phyloP scores from a whole-genome alignment of 2,888 invertebrate species.

The Leptura quadrifasciata region DNA sequence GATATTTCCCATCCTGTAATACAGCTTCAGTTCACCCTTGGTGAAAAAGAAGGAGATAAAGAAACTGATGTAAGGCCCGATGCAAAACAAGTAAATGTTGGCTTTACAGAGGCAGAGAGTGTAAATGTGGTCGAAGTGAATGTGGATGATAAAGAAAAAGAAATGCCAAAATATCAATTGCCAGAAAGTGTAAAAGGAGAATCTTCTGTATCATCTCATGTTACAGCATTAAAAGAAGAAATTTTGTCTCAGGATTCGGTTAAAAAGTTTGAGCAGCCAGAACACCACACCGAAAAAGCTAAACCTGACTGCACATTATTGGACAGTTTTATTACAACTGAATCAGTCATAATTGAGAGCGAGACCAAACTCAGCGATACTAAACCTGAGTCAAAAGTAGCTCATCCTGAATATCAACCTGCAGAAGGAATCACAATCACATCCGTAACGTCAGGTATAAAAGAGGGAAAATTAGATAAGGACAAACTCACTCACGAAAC shows the following conservation, averaged over 20 bases:
- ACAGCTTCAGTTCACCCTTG: slow-evolving; percentile 73
- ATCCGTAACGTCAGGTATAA: slow-evolving; percentile 76
- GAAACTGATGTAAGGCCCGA: slow-evolving; percentile 74
- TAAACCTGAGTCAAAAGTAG: slow-evolving; percentile 74
- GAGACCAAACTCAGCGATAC: slow-evolving; percentile 74
- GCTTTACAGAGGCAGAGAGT: slow-evolving; percentile 77
- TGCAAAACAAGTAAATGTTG: slow-evolving; percentile 75
- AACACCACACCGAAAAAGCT: slow-evolving; percentile 58
- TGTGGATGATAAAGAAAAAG: slow-evolving; percentile 75
- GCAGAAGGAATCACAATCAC: slow-evolving; percentile 77
- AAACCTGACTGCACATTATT: slow-evolving; percentile 70
- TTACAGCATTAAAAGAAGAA: slow-evolving; percentile 79
- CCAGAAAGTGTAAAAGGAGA: slow-evolving; percentile 75
- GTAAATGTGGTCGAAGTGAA: slow-evolving; percentile 78
- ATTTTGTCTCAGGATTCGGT: slow-evolving; percentile 74
- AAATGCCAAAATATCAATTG: slow-evolving; percentile 69
- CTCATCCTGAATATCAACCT: slow-evolving; percentile 75
- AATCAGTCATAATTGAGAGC: slow-evolving; percentile 77
- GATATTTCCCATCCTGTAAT: slow-evolving; percentile 73
- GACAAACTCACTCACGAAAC: slow-evolving; percentile 57
- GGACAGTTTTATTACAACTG: slow-evolving; percentile 77
- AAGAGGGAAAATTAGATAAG: slow-evolving; percentile 75
- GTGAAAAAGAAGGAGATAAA: slow-evolving; percentile 76
- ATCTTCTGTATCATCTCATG: slow-evolving; percentile 75
- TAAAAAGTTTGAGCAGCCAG: slow-evolving; percentile 60